Conservation (phyloP, 2,888 invertebrate species). For the Dioctria linearis region DNA sequence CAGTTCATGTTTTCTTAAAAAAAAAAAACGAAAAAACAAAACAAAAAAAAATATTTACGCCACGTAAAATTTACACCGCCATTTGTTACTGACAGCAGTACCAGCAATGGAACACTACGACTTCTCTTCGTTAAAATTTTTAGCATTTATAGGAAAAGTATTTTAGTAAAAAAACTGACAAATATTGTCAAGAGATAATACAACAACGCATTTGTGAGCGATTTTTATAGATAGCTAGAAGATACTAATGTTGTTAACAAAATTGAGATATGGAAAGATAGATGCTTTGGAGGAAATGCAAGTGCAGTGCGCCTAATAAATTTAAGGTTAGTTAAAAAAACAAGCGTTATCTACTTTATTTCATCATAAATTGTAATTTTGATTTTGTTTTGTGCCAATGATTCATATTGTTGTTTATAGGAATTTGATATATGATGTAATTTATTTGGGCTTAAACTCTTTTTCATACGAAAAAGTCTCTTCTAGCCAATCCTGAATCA, state of each 20-base stretch:
- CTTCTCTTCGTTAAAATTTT: constrained; percentile 44
- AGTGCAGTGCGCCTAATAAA: no score
- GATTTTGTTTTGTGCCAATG: no score
- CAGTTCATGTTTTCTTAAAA: constrained; percentile 39
- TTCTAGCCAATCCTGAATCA: no score
- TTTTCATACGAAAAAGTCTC: no score
- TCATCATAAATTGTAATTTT: no score
- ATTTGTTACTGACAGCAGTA: not conserved
- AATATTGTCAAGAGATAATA: not conserved
- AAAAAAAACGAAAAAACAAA: constrained; percentile 9
- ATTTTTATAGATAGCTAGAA: constrained; percentile 41
- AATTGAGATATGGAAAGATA: no score
- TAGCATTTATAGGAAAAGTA: constrained; percentile 39
- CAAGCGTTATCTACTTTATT: no score
- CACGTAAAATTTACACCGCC: not conserved
- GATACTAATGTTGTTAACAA: constrained; percentile 40
- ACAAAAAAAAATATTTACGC: not conserved
- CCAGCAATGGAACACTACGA: constrained; percentile 15
- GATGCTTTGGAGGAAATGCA: no score
- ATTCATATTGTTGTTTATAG: no score
- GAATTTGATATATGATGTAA: no score
- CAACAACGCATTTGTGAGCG: constrained; percentile 38
- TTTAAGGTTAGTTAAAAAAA: no score
- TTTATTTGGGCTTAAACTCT: no score
- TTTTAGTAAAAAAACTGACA: not conserved